Percentiles rank a stretch among this genome's conserved stretches.
Conservation (phyloP, 1,140 invertebrate species). For the Euura saliciscinereae region DNA sequence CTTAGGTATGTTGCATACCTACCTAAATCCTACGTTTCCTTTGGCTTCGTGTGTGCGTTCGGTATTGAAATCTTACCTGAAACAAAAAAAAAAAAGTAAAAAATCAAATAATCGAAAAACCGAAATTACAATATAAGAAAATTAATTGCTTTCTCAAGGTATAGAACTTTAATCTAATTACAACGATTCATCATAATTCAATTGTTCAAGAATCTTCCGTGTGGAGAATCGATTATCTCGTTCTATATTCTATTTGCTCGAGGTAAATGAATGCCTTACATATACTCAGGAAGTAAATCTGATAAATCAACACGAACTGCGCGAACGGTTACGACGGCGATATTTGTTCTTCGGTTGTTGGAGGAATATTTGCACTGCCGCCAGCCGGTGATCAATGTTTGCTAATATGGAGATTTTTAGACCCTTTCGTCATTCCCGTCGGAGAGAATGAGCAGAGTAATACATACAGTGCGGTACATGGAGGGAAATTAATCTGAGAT, state of each 20-base stretch:
- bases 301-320: neutral
- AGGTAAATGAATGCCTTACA: neutral
- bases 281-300: too few relatives aligned
- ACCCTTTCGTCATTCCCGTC: too few relatives aligned
- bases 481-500: neutral
- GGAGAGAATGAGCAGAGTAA: too few relatives aligned
- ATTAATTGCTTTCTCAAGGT: too few relatives aligned
- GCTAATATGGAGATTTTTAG: neutral
- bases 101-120: too few relatives aligned
- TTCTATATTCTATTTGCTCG: neutral
- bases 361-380: neutral
- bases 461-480: neutral
- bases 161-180: too few relatives aligned
- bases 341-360: neutral
- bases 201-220: neutral
- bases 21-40: neutral
- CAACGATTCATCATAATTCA: neutral
- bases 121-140: too few relatives aligned
- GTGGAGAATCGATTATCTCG: neutral
- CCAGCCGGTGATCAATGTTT: neutral
- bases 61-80: neutral
- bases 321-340: neutral
- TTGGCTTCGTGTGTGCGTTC: neutral
- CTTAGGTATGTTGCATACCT: neutral
- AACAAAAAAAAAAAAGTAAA: neutral